Evolutionary conservation across 2,888 invertebrate genomes (phyloP).

Genomic region (Nomada fucata): DNA sequence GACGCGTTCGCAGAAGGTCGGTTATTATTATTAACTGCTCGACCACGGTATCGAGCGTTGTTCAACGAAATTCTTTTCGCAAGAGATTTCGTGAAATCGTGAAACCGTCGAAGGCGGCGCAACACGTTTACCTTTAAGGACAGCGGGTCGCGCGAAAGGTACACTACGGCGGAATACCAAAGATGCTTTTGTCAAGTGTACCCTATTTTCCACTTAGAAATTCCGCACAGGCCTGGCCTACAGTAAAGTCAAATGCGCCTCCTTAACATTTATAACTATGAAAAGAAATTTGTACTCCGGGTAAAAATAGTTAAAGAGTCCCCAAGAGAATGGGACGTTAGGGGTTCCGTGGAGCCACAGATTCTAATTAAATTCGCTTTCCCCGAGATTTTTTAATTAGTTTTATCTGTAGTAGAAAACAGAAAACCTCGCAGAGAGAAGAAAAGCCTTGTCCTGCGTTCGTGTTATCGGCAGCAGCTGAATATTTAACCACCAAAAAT

Average conservation of each 20-base stretch:
- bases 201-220: slow-evolving; percentile 6
- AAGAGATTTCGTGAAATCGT: too few relatives aligned
- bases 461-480: background rate
- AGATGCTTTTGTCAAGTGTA: slow-evolving; percentile 5
- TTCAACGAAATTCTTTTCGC: too few relatives aligned
- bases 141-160: background rate
- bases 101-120: background rate
- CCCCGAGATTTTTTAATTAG: background rate
- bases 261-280: slow-evolving; percentile 60
- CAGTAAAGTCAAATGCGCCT: slow-evolving; percentile 48
- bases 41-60: too few relatives aligned
- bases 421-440: background rate
- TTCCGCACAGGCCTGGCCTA: background rate
- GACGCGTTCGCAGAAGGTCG: too few relatives aligned
- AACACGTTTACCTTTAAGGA: too few relatives aligned
- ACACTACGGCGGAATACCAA: background rate
- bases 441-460: background rate
- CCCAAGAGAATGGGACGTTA: slow-evolving; percentile 18
- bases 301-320: slow-evolving; percentile 48
- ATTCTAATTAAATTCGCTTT: slow-evolving; percentile 46
- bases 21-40: too few relatives aligned
- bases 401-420: background rate
- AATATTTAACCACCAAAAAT: background rate
- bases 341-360: slow-evolving; percentile 26
- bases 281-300: slow-evolving; percentile 41